Evolutionary conservation across 2,797 vertebrate species (phyloP), one percentile per base, ranked within the genome.

Genomic region (Champsocephalus gunnari): DNA sequence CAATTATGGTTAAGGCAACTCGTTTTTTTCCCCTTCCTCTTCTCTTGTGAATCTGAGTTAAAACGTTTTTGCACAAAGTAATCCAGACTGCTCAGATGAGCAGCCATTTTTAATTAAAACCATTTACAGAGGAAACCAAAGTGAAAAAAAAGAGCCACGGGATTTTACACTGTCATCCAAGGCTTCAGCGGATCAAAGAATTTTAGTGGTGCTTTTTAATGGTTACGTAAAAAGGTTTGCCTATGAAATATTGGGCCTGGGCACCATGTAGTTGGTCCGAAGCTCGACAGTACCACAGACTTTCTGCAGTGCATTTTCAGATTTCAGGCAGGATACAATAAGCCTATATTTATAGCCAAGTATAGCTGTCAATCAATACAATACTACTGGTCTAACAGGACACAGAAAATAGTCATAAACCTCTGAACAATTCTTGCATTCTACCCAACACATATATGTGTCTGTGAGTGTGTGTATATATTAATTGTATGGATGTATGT

Each of bases 101-200:
- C 80, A 84, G 89, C 72, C 88, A 84, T 87, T 87, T 90, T 92
- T 93, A 92, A 93, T 94, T 92, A 93, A 93, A 94, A 91, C 82
- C 88, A 88, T 88, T 93, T 91, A 86, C 78, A 86, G 85, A 86
- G 79, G 76, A 90, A 92, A 88, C 81, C 75, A 87, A 88, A 86
- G 75, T 81, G 82, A 79, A 83, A 81, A 83, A 83, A 86, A 81
- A 78, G 75, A 85, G 82, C 87, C 71, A 61, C 69, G 83, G 89
- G 83, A 91, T 89, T 91, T 91, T 87, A 79, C 82, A 87, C 86
- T 82, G 83, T 89, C 88, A 87, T 85, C 83, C 79, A 81, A 88
- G 80, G 81, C 87, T 88, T 89, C 79, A 51, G 82, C 51, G 66
- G 80, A 89, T 90, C 87, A 90, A 88, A 91, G 81, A 70, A 73